Evolutionary conservation across 2,113 vertebrate genomes (phyloP).

Genomic region (Odontophorus gujanensis): DNA sequence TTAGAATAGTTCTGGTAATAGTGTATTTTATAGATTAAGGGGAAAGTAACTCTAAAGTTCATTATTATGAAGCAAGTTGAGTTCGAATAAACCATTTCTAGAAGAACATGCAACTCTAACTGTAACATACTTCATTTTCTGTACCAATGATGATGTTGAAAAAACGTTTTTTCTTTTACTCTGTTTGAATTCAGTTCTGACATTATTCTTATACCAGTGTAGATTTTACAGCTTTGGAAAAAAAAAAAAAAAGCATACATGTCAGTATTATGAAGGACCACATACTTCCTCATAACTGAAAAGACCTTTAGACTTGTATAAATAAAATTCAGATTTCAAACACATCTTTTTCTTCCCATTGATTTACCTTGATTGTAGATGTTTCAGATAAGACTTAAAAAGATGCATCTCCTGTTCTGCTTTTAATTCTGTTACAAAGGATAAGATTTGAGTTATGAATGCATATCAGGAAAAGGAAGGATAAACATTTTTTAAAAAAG

Average conservation of each 20-base stretch:
- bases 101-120: background rate
- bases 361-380: background rate
- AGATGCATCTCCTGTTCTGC: background rate
- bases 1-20: background rate
- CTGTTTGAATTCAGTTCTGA: background rate
- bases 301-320: background rate
- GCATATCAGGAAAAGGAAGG: background rate
- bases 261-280: background rate
- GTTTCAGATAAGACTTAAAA: background rate
- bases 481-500: background rate
- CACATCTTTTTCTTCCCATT: background rate
- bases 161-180: background rate
- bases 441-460: background rate
- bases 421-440: background rate
- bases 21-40: background rate
- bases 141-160: background rate
- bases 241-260: background rate
- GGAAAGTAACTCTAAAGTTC: background rate
- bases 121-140: background rate
- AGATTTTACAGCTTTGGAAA: background rate
- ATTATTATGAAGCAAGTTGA: background rate
- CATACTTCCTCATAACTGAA: rapidly evolving
- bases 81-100: background rate
- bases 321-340: background rate
- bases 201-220: background rate